Base-by-base conservation (phyloP, 2,888 invertebrate genomes). In the Leucophenga maculata region DNA sequence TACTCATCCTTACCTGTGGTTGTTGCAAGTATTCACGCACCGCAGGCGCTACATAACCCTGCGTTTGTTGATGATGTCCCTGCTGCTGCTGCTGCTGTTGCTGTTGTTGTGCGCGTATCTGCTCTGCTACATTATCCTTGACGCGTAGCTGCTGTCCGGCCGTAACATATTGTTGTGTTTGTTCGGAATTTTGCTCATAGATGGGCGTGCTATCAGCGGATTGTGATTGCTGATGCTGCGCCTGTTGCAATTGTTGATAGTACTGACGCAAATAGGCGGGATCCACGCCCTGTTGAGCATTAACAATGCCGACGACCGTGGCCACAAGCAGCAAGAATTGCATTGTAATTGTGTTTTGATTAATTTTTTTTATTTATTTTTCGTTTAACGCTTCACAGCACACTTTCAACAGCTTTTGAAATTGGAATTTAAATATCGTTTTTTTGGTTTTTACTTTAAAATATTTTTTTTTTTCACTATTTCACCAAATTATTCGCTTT, bases 121-220 rank as follows among this genome's bases (percentile, higher is more conserved):
- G 89, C 54, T 88, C 88, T 55, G 85, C 85, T 18, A 86, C 88
- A 39, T 85, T 87, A 76, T 89, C 89, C 79, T 89, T 88, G 1
- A 89, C 77, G 64, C 89, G 86, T 72, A 90, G 84, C 77, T 90
- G 89, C 74, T 90, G 90, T 76, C 86, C 89, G 32, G 90, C 89
- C 52, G 86, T 89, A 71, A 90, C 89, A 67, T 89, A 89, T 87
- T 90, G 88, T 88, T 89, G 87, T 50, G 84, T 80, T 89, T 85
- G 85, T 75, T 88, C 87, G 32, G 87, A 90, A 50, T 90, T 89
- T 68, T 88, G 87, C 78, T 89, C 89, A 67, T 86, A 89, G 70
- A 89, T 89, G 75, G 89, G 90, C 68, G 89, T 88, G 85, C 89
- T 77, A 71, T 89, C 89, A 59, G 76, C 75, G 89, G 90, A 73